phyloP scores from a whole-genome alignment of 2,113 vertebrate species.

The Halcyon malimbica region DNA sequence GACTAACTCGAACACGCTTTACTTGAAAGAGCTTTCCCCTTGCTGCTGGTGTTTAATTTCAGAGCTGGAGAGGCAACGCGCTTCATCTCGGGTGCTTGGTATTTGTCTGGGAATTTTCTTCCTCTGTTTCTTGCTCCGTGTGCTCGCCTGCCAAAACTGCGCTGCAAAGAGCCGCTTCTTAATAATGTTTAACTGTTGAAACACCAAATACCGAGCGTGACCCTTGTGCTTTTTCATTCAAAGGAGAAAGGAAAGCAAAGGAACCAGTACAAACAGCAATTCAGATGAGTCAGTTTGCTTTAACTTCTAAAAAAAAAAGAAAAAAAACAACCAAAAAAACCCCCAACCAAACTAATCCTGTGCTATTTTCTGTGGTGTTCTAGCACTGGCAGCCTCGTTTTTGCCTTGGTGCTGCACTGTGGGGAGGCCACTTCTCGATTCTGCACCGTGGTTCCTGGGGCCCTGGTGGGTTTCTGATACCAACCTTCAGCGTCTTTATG shows the following conservation, averaged over 20 bases:
- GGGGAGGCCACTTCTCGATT: neutral
- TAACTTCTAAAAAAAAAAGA: neutral
- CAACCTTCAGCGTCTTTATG: neutral
- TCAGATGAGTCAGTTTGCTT: neutral
- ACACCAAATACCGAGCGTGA: neutral
- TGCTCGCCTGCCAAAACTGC: neutral
- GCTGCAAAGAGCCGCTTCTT: constrained; percentile 1
- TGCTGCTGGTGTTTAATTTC: neutral
- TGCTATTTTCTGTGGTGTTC: neutral
- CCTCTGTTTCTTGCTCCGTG: neutral
- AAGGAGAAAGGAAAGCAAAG: constrained; percentile 44
- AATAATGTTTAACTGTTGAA: constrained; percentile 51
- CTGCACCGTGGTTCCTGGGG: neutral
- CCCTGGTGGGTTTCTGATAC: neutral
- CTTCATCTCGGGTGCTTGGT: neutral
- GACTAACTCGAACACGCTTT: neutral
- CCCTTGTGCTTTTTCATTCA: constrained; percentile 45
- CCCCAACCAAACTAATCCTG: neutral
- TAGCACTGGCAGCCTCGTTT: neutral
- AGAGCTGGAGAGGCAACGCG: neutral
- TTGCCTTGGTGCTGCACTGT: neutral
- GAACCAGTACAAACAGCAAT: neutral
- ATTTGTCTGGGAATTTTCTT: neutral
- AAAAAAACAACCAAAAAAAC: no score
- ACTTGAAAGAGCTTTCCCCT: neutral